These are phyloP conservation scores for Thereva nobilitata DNA, from an alignment of 2,888 invertebrate species.

Conservation along the genomic window DNA sequence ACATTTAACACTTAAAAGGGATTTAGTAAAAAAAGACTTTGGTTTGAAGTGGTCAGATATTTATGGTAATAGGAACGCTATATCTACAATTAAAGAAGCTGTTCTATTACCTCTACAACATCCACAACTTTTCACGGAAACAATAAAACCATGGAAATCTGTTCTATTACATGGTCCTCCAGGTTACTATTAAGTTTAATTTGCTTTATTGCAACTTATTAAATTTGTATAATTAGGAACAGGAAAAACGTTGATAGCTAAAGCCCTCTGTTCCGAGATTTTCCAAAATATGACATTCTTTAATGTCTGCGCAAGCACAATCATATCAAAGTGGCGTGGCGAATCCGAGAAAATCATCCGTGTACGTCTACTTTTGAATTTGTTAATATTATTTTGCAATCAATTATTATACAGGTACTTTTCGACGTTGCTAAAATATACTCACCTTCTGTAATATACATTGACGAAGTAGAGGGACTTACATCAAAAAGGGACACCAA, in stretches of 20 bases:
- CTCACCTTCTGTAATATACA: constrained; percentile 88
- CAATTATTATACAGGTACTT: constrained; percentile 63
- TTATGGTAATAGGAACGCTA: constrained; percentile 74
- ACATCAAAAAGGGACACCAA: constrained; percentile 67
- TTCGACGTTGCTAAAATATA: constrained; percentile 85
- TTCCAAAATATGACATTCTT: constrained; percentile 75
- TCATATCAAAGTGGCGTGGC: constrained; percentile 95
- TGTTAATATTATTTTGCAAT: neutral
- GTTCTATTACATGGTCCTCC: constrained; percentile 67
- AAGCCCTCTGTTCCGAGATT: constrained; percentile 83
- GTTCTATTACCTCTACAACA: constrained; percentile 78
- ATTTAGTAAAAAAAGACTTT: constrained; percentile 63
- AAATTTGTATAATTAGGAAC: constrained; percentile 61
- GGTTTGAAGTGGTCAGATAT: constrained; percentile 81
- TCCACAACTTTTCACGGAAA: constrained; percentile 71
- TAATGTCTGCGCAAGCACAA: constrained; percentile 84
- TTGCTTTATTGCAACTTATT: constrained; percentile 15
- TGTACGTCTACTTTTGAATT: constrained; percentile 56
- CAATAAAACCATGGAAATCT: constrained; percentile 82
- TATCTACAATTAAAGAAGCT: constrained; percentile 81
- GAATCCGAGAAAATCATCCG: constrained; percentile 93
- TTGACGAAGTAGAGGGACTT: constrained; percentile 90
- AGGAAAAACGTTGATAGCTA: constrained; percentile 88
- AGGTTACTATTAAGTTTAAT: constrained; percentile 43
- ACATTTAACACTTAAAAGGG: constrained; percentile 7